A percentile compares a stretch with the other conserved stretches of the same genome.
phyloP scores from a whole-genome alignment of 2,888 invertebrate species.

The Acholoe squamosa region DNA sequence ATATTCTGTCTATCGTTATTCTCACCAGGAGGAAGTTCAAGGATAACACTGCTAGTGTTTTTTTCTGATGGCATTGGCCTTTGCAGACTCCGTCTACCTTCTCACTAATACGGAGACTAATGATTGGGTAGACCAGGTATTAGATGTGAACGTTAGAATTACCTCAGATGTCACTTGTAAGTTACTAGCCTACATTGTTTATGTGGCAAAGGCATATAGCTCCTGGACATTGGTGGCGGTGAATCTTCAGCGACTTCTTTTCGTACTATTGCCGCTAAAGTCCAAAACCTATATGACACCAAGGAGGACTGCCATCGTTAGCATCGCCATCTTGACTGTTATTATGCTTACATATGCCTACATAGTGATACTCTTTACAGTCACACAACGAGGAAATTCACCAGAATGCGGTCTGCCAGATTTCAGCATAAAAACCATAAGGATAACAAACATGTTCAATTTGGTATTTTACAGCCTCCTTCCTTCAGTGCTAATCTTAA shows the following conservation, averaged over 20 bases:
- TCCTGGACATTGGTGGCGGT: conserved; percentile 9
- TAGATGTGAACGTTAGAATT: neutral
- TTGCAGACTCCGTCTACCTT: conserved; percentile 14
- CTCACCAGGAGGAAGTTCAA: neutral
- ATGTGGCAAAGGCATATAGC: neutral
- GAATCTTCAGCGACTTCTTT: neutral
- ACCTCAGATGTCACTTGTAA: neutral
- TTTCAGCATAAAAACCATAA: neutral
- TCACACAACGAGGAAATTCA: too few species aligned
- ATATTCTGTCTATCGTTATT: neutral
- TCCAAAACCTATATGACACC: neutral
- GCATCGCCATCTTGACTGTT: neutral
- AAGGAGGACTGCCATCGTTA: too few species aligned
- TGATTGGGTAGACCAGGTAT: neutral
- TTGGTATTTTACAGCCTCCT: neutral
- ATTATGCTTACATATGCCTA: neutral
- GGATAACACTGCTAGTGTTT: conserved; percentile 27
- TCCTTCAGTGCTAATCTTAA: neutral
- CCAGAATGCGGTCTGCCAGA: neutral
- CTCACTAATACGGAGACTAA: neutral
- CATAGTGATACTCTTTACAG: neutral
- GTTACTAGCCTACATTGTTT: neutral
- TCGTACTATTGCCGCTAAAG: neutral
- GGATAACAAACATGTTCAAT: neutral
- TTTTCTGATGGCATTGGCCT: neutral